Base-by-base conservation (phyloP, 2,113 vertebrate genomes). In the Tamias sibiricus region DNA sequence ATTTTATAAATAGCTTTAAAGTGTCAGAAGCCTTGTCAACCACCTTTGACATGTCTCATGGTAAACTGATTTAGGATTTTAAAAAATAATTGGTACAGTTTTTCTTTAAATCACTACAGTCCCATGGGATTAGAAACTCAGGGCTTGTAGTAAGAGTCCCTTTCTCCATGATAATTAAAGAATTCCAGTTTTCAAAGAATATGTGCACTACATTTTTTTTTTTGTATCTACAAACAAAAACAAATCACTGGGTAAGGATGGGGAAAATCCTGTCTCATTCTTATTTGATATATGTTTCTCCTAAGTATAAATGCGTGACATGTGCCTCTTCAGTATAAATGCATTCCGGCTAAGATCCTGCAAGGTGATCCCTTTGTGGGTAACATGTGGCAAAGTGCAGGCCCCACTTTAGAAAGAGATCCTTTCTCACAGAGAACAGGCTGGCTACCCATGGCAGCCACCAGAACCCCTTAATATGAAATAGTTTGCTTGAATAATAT, bases 1-100 rank as follows among this genome's bases (percentile, higher is more conserved):
- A 92, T 91, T 95, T 96, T 91, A 89, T 42, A 87, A 94, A 88
- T 93, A 68, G 85, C 72, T 86, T 96, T 91, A 57, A 96, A 76
- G 40, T 95, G 37, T 96, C 77, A 66, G 74, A 88, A 94, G 14
- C 22, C 75, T 64, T 96, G 52, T 88, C 68, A 91, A n/a, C 8
- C 30, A 85, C 35, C 42, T 82, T 86, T 82, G 69, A 83, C 74
- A 79, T 68, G 32, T 72, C 84, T 90, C 94, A 71, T 2, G 20
- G 26, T 66, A 87, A 81, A 88, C 52, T 82, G 64, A 79, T 74
- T 92, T 66, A 79, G 77, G 30, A 69, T 72, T 91, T 80, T 24
- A 35, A 90, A 82, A 90, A 80, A 66, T 52, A 82, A 52, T 75
- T 42, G 17, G 4, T 37, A 19, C 52, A 4, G 8, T 68, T 96